Evolutionary conservation across 2,113 vertebrate genomes (phyloP), one percentile per base, ranked within the genome.

Genomic region (Poecile atricapillus): DNA sequence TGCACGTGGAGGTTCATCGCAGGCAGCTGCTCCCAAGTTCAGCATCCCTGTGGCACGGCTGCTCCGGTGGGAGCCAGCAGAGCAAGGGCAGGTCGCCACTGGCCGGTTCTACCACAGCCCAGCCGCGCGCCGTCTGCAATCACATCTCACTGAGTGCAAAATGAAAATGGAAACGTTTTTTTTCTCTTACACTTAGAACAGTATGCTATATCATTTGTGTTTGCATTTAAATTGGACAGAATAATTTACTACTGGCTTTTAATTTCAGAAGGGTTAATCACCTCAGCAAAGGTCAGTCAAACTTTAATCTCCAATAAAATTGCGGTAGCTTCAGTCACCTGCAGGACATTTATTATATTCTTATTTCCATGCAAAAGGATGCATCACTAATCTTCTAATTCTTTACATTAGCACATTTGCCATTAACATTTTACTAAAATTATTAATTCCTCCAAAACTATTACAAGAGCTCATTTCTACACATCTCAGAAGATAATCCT

Each of bases 181-280:
- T 96, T 94, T 94, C 83, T 96, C 94, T 95, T 95, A 93, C 94
- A 94, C 91, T 91, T 90, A 88, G 97, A 96, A 97, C 43, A 68
- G 49, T 80, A 83, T 78, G 83, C 74, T 82, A 23, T 62, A 55
- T 77, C 70, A 31, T 96, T 80, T 13, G 28, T 92, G 98, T 97
- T 98, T 97, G 97, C 97, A 98, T 98, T 98, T 98, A 97, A 98
- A 98, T 98, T 97, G 94, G 94, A 94, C 92, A 92, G 97, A 97
- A 97, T 98, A 96, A 97, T 98, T 98, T 97, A 95, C 85, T 86
- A 76, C 81, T 84, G 60, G 79, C 84, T 98, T 98, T 98, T 98
- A 98, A 98, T 98, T 98, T 97, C 94, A 90, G 88, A 97, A 97
- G 96, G 98, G 97, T 98, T 98, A 98, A 98, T 98, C 97, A 97